phyloP scores from a whole-genome alignment of 1,140 invertebrate species.

The Zaprionus gabonicus region DNA sequence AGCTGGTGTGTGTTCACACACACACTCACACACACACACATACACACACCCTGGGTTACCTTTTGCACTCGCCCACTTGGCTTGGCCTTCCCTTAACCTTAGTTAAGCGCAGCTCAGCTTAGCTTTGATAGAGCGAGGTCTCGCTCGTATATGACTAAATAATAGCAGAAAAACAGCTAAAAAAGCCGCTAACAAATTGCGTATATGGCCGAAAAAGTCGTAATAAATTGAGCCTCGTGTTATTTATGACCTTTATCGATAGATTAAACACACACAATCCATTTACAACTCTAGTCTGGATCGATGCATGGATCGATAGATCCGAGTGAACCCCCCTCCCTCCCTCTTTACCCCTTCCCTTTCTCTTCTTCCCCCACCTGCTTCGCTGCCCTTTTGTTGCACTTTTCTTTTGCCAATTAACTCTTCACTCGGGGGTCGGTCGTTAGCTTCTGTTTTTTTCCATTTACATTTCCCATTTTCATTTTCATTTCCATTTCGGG shows the following conservation, averaged over 20 bases:
- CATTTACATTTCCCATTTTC: conserved; percentile 24
- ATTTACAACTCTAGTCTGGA: not conserved
- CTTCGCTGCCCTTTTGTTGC: not conserved
- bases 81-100: conserved; percentile 51
- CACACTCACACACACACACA: not conserved
- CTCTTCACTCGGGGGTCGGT: conserved; percentile 32
- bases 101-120: conserved; percentile 23
- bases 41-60: conserved; percentile 7
- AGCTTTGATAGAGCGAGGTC: conserved; percentile 4
- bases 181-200: conserved; percentile 5
- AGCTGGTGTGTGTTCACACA: not conserved
- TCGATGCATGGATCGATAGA: conserved; percentile 1
- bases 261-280: not conserved
- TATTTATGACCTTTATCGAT: conserved; percentile 28
- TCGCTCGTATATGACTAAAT: not conserved
- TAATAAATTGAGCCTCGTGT: not conserved
- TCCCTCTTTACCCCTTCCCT: not conserved
- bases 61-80: conserved; percentile 47
- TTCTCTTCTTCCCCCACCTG: not conserved
- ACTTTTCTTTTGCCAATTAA: conserved; percentile 36
- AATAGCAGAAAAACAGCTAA: conserved; percentile 10
- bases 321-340: not conserved
- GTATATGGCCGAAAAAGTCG: not conserved
- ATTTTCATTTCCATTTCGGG: conserved; percentile 27
- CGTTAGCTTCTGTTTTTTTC: conserved; percentile 26